Evolutionary conservation across 1,140 invertebrate genomes (phyloP), one percentile per base, ranked within the genome.

Genomic region (Goniozus legneri): DNA sequence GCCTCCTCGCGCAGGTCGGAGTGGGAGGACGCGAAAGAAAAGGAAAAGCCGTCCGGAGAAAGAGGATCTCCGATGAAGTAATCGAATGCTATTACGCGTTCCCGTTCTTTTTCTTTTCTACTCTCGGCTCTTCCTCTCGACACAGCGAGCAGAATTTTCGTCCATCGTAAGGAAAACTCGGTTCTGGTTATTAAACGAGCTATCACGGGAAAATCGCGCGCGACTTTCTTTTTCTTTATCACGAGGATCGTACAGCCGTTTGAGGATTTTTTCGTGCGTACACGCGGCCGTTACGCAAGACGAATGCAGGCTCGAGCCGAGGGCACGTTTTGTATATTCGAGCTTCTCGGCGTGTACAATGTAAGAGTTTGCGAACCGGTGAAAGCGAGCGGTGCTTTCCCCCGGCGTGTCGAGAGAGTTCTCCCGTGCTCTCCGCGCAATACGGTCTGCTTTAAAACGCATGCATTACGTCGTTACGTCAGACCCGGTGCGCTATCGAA

Each of bases 331-430:
- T n/a, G n/a, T n/a, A n/a, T n/a, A n/a, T n/a, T n/a, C n/a, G n/a
- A n/a, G n/a, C n/a, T n/a, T n/a, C n/a, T n/a, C n/a, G n/a, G n/a
- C n/a, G n/a, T n/a, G n/a, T n/a, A 63, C 60, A 63, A 56, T 63
- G 57, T 64, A 62, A 62, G 56, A 53, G 54, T 52, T 61, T 51
- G 51, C 21, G 57, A 44, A 59, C 14, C 49, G 63, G 66, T 69
- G 66, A 69, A 69, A 69, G 68, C 63, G 60, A 67, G 51, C 60
- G 58, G 54, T 69, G 62, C 68, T 69, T 71, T 71, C 67, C 57
- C 66, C 65, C 61, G 52, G n/a, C n/a, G n/a, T n/a, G n/a, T n/a
- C 57, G 55, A 56, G 56, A 65, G 56, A 59, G 60, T 56, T 45
- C 32, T 50, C 58, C 51, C 54, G 49, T 56, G 53, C 56, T 58